A percentile compares a stretch with the other conserved stretches of the same genome.
These are phyloP conservation scores for Psilopsiagon aurifrons DNA, from an alignment of 2,113 vertebrate species.

Conservation along the genomic window DNA sequence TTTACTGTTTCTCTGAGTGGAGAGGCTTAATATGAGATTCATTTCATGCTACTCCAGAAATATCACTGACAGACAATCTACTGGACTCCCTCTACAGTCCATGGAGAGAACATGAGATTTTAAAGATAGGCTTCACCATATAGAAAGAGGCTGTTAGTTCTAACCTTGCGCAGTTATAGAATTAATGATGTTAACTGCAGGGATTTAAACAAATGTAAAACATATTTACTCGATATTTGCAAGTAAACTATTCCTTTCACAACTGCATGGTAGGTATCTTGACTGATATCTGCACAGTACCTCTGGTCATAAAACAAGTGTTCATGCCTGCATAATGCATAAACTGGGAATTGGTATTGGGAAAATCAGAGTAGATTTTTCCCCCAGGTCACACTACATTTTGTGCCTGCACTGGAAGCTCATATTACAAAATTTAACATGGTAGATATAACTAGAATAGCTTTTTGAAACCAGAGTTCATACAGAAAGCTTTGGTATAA, in stretches of 20 bases:
- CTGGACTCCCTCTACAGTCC: neutral
- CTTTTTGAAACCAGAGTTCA: neutral
- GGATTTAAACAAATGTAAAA: neutral
- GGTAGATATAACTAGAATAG: neutral
- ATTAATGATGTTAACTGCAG: neutral
- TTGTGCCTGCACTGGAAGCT: neutral
- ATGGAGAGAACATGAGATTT: neutral
- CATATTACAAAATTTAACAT: neutral
- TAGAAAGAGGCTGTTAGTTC: neutral
- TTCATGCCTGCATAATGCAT: neutral
- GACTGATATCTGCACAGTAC: rapidly evolving
- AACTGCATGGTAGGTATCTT: neutral
- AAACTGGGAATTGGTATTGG: neutral
- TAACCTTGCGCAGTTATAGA: neutral
- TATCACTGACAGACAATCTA: neutral
- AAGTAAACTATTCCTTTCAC: neutral
- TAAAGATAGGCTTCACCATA: neutral
- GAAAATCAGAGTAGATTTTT: neutral
- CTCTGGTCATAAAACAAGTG: neutral
- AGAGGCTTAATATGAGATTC: neutral
- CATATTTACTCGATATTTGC: neutral
- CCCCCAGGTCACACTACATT: neutral
- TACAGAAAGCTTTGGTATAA: neutral
- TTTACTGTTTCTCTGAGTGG: neutral
- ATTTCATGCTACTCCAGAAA: neutral